A percentile compares a stretch with the other conserved stretches of the same genome.
Conservation (phyloP, 2,888 invertebrate genomes). For the Agonopterix subpropinquella region DNA sequence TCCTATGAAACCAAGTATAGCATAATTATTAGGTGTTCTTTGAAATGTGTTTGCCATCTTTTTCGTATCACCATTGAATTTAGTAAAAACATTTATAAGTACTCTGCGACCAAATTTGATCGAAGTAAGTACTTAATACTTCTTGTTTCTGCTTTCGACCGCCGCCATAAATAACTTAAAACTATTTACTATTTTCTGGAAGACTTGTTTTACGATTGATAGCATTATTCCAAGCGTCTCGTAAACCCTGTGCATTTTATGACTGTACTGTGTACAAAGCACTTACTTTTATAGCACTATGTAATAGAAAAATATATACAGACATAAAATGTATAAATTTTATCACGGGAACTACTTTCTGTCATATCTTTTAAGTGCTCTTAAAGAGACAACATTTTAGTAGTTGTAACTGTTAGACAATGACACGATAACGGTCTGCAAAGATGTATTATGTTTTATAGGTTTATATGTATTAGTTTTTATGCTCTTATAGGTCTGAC, state of each 20-base stretch:
- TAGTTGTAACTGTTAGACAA: too few relatives aligned
- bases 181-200: conserved; percentile 23
- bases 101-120: too few relatives aligned
- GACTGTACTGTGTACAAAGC: conserved; percentile 17
- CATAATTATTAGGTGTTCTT: too few relatives aligned
- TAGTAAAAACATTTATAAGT: conserved; percentile 5
- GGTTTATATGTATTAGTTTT: too few relatives aligned
- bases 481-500: too few relatives aligned
- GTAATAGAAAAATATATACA: conserved; percentile 24
- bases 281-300: conserved; percentile 24
- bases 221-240: conserved; percentile 31
- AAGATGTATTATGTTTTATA: too few relatives aligned
- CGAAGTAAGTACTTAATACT: too few relatives aligned
- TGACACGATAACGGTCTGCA: too few relatives aligned
- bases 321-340: conserved; percentile 11
- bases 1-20: too few relatives aligned
- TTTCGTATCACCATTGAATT: conserved; percentile 1
- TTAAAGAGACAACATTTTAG: too few relatives aligned
- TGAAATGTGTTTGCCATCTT: neutral
- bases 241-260: conserved; percentile 38
- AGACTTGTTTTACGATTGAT: conserved; percentile 33
- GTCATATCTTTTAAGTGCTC: too few relatives aligned
- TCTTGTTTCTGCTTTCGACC: too few relatives aligned
- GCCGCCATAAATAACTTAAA: conserved; percentile 6
- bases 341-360: neutral